Conservation (phyloP, 2,888 invertebrate species). For the Polyommatus icarus region DNA sequence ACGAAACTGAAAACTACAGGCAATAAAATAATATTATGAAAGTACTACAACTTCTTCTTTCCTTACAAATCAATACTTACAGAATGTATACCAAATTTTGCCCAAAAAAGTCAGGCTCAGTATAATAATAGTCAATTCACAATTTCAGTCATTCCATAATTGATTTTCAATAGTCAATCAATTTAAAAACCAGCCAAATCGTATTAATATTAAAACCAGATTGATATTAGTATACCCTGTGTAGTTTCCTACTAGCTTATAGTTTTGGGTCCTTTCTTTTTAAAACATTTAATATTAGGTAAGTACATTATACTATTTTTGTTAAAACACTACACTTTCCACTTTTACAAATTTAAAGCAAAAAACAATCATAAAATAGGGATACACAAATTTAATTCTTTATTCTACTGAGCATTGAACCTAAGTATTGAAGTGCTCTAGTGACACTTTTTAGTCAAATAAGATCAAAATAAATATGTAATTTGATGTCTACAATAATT, state of each 20-base stretch:
- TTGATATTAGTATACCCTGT: constrained; percentile 22
- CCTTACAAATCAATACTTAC: background rate
- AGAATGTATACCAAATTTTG: background rate
- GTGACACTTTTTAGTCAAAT: background rate
- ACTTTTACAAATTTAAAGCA: background rate
- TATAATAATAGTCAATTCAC: background rate
- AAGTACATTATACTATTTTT: too few species aligned
- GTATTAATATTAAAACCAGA: background rate
- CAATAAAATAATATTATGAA: background rate
- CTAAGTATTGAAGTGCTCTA: background rate
- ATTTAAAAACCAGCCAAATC: background rate
- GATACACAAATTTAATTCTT: background rate
- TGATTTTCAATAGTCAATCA: background rate
- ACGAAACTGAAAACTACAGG: background rate
- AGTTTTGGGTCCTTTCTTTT: background rate
- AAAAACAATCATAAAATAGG: background rate
- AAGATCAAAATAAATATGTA: background rate
- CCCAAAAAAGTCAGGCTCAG: background rate
- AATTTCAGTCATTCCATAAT: constrained; percentile 6
- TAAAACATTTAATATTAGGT: background rate
- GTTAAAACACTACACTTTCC: background rate
- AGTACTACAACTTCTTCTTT: background rate
- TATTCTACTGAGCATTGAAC: background rate
- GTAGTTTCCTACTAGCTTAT: constrained; percentile 6
- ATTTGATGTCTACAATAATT: background rate